Conservation (phyloP, 1,140 invertebrate genomes). For the Achroia grisella region DNA sequence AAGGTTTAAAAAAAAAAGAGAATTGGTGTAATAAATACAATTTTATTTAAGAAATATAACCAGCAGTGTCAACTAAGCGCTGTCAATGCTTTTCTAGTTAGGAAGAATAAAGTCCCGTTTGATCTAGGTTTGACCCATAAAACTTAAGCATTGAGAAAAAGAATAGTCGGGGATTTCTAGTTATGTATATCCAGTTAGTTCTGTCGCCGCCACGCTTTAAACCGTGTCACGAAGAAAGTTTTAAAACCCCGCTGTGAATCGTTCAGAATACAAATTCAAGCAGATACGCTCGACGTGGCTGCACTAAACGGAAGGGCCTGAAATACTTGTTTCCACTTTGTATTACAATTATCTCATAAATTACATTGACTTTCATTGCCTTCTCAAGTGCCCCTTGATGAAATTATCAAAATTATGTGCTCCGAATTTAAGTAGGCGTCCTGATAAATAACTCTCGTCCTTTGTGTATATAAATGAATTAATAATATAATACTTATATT, state of each 20-base stretch:
- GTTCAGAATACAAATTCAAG: conserved; percentile 52
- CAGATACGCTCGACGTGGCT: conserved; percentile 28
- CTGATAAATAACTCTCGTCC: no score
- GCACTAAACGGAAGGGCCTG: conserved; percentile 18
- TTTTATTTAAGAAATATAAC: conserved; percentile 13
- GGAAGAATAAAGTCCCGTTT: conserved; percentile 45
- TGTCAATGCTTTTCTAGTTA: conserved; percentile 17
- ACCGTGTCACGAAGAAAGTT: conserved; percentile 48
- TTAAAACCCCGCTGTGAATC: conserved; percentile 43
- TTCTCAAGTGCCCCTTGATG: conserved; percentile 11
- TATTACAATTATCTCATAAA: conserved; percentile 10
- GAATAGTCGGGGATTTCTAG: conserved; percentile 51
- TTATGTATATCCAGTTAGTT: conserved; percentile 59
- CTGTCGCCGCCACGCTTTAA: conserved; percentile 47
- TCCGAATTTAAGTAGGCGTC: no score
- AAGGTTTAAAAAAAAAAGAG: no score
- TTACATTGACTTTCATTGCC: conserved; percentile 13
- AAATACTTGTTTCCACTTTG: conserved; percentile 15
- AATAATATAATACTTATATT: no score
- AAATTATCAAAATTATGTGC: conserved; percentile 4
- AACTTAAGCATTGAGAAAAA: conserved; percentile 46
- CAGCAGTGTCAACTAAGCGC: conserved; percentile 24
- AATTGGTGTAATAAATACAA: no score
- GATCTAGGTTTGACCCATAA: conserved; percentile 65
- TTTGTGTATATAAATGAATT: no score